Base-by-base conservation (phyloP, 1,140 invertebrate genomes). In the Drosophila oshimai region DNA sequence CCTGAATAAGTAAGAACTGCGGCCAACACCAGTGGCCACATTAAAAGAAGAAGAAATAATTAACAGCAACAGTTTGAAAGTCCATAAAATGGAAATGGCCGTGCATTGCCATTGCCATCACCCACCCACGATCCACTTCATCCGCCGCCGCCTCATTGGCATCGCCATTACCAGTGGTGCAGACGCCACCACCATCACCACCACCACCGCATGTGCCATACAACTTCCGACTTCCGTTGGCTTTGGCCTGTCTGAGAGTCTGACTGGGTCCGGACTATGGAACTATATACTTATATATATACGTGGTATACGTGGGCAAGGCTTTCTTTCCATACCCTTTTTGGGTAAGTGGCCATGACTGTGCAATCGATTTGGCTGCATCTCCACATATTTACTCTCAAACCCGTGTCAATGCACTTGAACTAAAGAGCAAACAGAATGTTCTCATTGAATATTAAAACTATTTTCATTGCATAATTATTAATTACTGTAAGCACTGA, bases 31-130 rank as follows among this genome's bases (percentile, higher is more conserved):
- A 69, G 73, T 83, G 72, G 80, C 81, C 76, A 86, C 80, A 86
- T 86, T 87, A 86, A 86, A 76, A 86, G 74, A 86, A 87, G 80
- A 86, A 86, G 80, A 86, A 86, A 86, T 86, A 86, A 86, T 86
- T 86, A 86, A 86, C 80, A 86, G 80, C 80, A 86, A 86, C 80
- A 86, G 81, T 86, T 87, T 87, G 81, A 87, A 87, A 87, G 81
- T 87, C 81, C 81, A 87, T 87, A 87, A 87, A 87, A 84, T 86
- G 81, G 73, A 87, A 81, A 87, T 81, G 78, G 79, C 50, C 58
- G 13, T 29, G 41, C 58, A 64, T 31, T 49, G 57, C 24, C 57
- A 64, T 47, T n/a, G 54, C 17, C 29, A n/a, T 20, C n/a, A n/a
- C 15, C 46, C 37, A 31, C 29, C 50, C n/a, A 34, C 5, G 29